A percentile compares a stretch with the other conserved stretches of the same genome.
phyloP scores from a whole-genome alignment of 2,888 invertebrate genomes.

The Troides aeacus region DNA sequence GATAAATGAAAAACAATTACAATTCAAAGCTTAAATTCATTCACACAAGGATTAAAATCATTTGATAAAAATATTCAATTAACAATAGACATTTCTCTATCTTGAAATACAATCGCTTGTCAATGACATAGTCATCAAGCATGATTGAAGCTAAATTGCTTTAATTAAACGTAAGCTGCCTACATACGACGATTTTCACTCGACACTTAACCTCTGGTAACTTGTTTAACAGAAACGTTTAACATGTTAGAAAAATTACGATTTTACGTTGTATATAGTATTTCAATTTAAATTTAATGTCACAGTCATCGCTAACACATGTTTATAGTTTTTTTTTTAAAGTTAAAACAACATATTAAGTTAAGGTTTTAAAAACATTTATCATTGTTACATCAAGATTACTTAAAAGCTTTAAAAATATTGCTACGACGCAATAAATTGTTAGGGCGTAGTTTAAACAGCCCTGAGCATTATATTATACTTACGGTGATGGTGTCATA shows the following conservation, averaged over 20 bases:
- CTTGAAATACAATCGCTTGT: constrained; percentile 1
- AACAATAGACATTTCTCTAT: constrained; percentile 4
- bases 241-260: constrained; percentile 6
- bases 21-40: no score
- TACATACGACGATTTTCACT: constrained; percentile 4
- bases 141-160: constrained; percentile 9
- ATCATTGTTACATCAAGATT: not conserved
- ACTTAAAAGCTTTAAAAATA: not conserved
- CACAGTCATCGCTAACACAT: not conserved
- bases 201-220: constrained; percentile 13
- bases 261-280: not conserved
- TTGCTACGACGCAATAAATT: not conserved
- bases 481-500: constrained; percentile 75
- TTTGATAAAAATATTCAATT: not conserved
- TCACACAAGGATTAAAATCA: no score
- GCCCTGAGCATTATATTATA: constrained; percentile 29
- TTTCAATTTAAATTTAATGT: not conserved
- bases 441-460: not conserved
- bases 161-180: constrained; percentile 3
- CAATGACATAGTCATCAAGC: constrained; percentile 11
- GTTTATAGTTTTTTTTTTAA: constrained; percentile 1
- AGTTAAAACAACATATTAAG: not conserved
- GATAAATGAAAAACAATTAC: no score
- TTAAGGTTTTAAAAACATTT: constrained; percentile 2
- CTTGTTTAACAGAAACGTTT: not conserved